Percentiles rank a stretch among this genome's conserved stretches.
Conservation (phyloP, 1,140 invertebrate species). For the Drosophila biarmipes region DNA sequence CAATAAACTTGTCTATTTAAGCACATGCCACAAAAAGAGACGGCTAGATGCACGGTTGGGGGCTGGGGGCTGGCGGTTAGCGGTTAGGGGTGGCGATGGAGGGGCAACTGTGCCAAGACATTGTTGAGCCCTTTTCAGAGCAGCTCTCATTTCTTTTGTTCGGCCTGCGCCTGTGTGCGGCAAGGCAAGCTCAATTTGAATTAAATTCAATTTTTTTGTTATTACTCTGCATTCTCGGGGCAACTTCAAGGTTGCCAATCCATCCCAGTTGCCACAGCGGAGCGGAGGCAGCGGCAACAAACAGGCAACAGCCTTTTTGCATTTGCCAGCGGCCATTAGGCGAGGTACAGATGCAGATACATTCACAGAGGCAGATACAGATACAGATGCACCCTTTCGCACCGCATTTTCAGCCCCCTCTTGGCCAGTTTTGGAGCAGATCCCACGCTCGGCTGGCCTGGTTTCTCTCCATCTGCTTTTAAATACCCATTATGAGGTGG, state of each 20-base stretch:
- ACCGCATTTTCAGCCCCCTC: slow-evolving; percentile 1
- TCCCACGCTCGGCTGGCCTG: slow-evolving; percentile 39
- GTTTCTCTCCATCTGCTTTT: slow-evolving; percentile 32
- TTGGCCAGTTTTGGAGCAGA: slow-evolving; percentile 30
- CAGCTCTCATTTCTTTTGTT: slow-evolving; percentile 55
- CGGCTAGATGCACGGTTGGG: not conserved
- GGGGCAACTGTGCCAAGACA: slow-evolving; percentile 60
- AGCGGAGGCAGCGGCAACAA: slow-evolving; percentile 33
- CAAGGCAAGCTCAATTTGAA: slow-evolving; percentile 68
- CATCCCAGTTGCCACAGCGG: slow-evolving; percentile 30
- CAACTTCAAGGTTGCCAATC: slow-evolving; percentile 68
- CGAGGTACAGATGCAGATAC: slow-evolving; percentile 7
- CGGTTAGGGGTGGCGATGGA: too few species aligned
- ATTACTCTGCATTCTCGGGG: not conserved
- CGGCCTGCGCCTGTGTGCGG: slow-evolving; percentile 13
- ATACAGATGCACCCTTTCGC: slow-evolving; percentile 1
- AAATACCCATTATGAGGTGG: not conserved
- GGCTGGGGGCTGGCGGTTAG: not conserved
- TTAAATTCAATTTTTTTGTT: slow-evolving; percentile 74
- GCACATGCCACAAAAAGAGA: slow-evolving; percentile 52
- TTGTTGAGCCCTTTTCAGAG: slow-evolving; percentile 43
- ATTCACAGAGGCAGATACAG: not conserved
- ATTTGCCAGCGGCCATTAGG: slow-evolving; percentile 72
- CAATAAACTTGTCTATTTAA: slow-evolving; percentile 82
- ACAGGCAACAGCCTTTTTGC: slow-evolving; percentile 53